A percentile compares a stretch with the other conserved stretches of the same genome.
phyloP scores from a whole-genome alignment of 2,888 invertebrate genomes.

The Itoplectis maculator region DNA sequence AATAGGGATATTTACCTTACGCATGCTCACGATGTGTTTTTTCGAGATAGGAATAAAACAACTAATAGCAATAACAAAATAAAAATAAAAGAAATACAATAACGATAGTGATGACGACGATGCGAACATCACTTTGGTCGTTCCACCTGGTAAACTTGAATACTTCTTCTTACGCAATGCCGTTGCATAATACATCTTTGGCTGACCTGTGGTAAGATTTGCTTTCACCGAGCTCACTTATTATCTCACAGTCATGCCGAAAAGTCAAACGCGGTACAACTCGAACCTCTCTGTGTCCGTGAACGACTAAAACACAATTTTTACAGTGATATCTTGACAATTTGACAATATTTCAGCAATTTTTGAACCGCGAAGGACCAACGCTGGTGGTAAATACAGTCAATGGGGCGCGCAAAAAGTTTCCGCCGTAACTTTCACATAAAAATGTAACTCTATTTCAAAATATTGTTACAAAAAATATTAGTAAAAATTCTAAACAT shows the following conservation, averaged over 20 bases:
- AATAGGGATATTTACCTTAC: constrained; percentile 2
- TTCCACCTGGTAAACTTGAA: constrained; percentile 71
- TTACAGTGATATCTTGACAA: background rate
- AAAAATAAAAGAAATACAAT: background rate
- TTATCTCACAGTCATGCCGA: constrained; percentile 76
- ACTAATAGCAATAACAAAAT: background rate
- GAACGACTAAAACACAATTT: background rate
- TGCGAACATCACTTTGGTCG: constrained; percentile 43
- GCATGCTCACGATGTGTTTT: background rate
- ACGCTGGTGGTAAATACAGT: background rate
- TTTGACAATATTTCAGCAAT: background rate
- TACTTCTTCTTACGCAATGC: constrained; percentile 78
- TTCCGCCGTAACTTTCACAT: background rate
- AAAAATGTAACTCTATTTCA: background rate
- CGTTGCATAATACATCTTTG: constrained; percentile 77
- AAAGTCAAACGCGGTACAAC: constrained; percentile 50
- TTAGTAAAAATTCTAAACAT: background rate
- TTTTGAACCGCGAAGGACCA: background rate
- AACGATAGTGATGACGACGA: constrained; percentile 30
- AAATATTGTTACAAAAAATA: constrained; percentile 7
- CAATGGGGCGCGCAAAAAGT: background rate
- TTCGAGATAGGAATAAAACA: background rate
- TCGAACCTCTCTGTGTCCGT: constrained; percentile 19
- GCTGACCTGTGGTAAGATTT: constrained; percentile 75
- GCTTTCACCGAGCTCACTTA: constrained; percentile 80